These are phyloP conservation scores for Echinometra lucunter DNA, from an alignment of 53 echinoderm and acorn worm genomes.

Conservation along the genomic window DNA sequence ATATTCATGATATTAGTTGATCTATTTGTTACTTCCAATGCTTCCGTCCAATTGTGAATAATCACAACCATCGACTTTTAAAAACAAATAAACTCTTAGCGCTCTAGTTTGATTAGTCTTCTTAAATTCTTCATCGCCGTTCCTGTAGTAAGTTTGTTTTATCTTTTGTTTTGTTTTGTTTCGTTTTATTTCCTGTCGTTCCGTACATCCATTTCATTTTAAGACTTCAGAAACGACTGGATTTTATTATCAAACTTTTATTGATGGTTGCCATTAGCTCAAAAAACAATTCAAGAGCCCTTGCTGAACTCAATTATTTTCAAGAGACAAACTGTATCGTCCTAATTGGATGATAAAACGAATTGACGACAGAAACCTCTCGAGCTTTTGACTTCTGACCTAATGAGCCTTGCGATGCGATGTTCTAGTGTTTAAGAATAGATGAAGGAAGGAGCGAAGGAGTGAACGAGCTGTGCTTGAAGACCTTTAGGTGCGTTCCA, in stretches of 20 bases:
- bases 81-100: too few species aligned
- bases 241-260: background rate
- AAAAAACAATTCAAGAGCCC: constrained; percentile 27
- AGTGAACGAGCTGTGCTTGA: background rate
- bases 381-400: background rate
- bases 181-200: too few species aligned
- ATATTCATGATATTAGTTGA: too few species aligned
- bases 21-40: too few species aligned
- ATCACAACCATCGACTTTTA: too few species aligned
- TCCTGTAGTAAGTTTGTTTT: too few species aligned
- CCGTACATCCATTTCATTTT: background rate
- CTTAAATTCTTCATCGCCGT: background rate
- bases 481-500: background rate
- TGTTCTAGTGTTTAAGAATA: background rate
- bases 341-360: constrained; percentile 4
- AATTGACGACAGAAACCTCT: background rate
- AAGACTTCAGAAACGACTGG: background rate
- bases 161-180: background rate
- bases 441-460: background rate
- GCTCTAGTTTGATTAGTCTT: background rate
- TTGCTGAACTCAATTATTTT: background rate
- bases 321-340: background rate
- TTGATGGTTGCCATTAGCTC: constrained; percentile 19
- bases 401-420: background rate
- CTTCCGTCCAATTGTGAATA: too few species aligned